phyloP scores from a whole-genome alignment of 2,113 vertebrate genomes.

The Labeo catla region DNA sequence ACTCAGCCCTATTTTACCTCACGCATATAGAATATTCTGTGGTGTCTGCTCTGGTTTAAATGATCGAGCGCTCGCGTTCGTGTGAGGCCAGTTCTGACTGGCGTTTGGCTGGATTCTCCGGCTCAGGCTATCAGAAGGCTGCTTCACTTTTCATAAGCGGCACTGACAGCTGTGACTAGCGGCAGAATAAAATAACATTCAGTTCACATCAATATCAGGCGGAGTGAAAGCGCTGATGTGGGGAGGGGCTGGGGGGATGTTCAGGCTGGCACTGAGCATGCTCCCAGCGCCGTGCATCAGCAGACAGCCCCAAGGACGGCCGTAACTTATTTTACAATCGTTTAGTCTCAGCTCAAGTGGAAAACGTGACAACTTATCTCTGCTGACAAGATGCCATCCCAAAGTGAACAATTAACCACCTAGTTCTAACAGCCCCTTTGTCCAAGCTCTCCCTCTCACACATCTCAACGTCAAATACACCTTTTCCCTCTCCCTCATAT shows the following conservation, averaged over 20 bases:
- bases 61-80: slow-evolving; percentile 15
- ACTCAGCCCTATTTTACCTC: not conserved
- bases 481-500: not conserved
- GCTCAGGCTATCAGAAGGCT: slow-evolving; percentile 64
- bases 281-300: slow-evolving; percentile 81
- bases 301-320: slow-evolving; percentile 97
- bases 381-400: slow-evolving; percentile 94
- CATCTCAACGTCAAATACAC: slow-evolving; percentile 35
- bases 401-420: slow-evolving; percentile 92
- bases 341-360: slow-evolving; percentile 99
- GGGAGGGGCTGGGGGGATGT: slow-evolving; percentile 44
- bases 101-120: slow-evolving; percentile 67
- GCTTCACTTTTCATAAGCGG: slow-evolving; percentile 81
- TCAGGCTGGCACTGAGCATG: slow-evolving; percentile 73
- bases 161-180: slow-evolving; percentile 94
- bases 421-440: slow-evolving; percentile 87
- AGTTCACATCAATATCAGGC: slow-evolving; percentile 93
- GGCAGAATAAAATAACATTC: slow-evolving; percentile 98
- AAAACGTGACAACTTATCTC: slow-evolving; percentile 99
- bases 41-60: slow-evolving; percentile 21
- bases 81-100: slow-evolving; percentile 59
- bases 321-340: slow-evolving; percentile 99
- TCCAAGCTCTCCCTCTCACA: slow-evolving; percentile 77
- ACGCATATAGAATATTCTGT: not conserved
- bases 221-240: slow-evolving; percentile 76